Conservation (phyloP, 2,888 invertebrate species). For the Dendrolimus pini region DNA sequence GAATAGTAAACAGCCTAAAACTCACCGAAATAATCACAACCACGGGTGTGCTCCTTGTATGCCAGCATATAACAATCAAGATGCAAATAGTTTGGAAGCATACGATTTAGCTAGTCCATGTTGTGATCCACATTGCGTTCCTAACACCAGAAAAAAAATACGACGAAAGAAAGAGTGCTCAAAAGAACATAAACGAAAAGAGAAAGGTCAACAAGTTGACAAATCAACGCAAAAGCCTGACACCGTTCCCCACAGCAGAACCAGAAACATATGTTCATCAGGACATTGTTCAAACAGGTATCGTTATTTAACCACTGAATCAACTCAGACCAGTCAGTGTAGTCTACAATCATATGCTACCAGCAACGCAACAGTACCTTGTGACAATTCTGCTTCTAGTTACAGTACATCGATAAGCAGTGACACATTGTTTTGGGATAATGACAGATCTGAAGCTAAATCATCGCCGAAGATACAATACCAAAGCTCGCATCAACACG, state of each 20-base stretch:
- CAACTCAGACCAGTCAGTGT: slow-evolving; percentile 85
- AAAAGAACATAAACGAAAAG: slow-evolving; percentile 79
- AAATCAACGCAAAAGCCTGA: slow-evolving; percentile 65
- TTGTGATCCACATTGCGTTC: slow-evolving; percentile 91
- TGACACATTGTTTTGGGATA: slow-evolving; percentile 91
- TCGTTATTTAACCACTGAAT: slow-evolving; percentile 80
- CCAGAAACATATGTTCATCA: slow-evolving; percentile 57
- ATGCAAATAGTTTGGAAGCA: slow-evolving; percentile 88
- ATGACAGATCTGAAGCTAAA: slow-evolving; percentile 57
- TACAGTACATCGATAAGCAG: slow-evolving; percentile 92
- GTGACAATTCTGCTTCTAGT: slow-evolving; percentile 85
- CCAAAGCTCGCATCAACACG: slow-evolving; percentile 61
- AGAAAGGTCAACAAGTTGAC: slow-evolving; percentile 73
- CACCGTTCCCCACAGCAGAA: slow-evolving; percentile 61
- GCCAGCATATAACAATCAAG: slow-evolving; percentile 79
- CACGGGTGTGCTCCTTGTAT: slow-evolving; percentile 85
- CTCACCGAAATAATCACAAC: slow-evolving; percentile 54
- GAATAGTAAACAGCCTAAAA: slow-evolving; percentile 50
- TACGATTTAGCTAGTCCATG: slow-evolving; percentile 92
- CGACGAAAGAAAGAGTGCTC: slow-evolving; percentile 76
- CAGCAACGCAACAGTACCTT: slow-evolving; percentile 80
- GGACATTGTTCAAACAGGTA: slow-evolving; percentile 64
- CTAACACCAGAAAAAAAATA: slow-evolving; percentile 72
- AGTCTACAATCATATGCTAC: slow-evolving; percentile 90
- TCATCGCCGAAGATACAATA: slow-evolving; percentile 68